phyloP scores from a whole-genome alignment of 1,140 invertebrate genomes.

The Brachionus asplanchnoidis region DNA sequence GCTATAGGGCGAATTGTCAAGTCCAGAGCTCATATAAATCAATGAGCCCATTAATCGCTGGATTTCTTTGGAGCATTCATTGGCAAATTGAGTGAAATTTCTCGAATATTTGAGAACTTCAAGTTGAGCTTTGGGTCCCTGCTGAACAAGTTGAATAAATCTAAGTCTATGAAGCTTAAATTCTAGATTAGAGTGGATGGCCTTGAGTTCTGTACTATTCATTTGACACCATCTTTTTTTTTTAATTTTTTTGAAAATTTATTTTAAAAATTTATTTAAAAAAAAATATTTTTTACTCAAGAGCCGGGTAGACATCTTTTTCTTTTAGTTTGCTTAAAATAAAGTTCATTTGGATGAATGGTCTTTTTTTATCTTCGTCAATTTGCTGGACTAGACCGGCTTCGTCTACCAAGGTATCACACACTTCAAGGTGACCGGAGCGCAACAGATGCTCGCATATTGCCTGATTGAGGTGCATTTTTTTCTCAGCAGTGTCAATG shows the following conservation, averaged over 20 bases:
- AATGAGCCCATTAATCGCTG: constrained; percentile 82
- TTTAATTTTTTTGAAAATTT: constrained; percentile 31
- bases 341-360: constrained; percentile 76
- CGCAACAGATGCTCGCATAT: constrained; percentile 92
- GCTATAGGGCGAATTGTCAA: constrained; percentile 74
- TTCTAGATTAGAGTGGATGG: constrained; percentile 68
- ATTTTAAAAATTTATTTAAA: constrained; percentile 42
- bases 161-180: constrained; percentile 76
- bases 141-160: constrained; percentile 68
- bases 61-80: constrained; percentile 75
- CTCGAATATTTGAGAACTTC: constrained; percentile 82
- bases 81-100: constrained; percentile 76
- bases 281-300: constrained; percentile 60
- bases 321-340: constrained; percentile 75
- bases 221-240: constrained; percentile 57
- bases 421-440: constrained; percentile 83
- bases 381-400: constrained; percentile 50
- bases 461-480: constrained; percentile 80
- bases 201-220: constrained; percentile 52
- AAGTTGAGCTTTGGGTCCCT: constrained; percentile 65
- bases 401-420: constrained; percentile 65
- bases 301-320: constrained; percentile 71
- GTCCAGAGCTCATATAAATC: constrained; percentile 72
- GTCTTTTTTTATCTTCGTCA: constrained; percentile 69
- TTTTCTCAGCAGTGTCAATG: constrained; percentile 72